Percentiles rank a stretch among this genome's conserved stretches.
Evolutionary conservation across 2,888 invertebrate species (phyloP).

Genomic region (Cephus pulcher): DNA sequence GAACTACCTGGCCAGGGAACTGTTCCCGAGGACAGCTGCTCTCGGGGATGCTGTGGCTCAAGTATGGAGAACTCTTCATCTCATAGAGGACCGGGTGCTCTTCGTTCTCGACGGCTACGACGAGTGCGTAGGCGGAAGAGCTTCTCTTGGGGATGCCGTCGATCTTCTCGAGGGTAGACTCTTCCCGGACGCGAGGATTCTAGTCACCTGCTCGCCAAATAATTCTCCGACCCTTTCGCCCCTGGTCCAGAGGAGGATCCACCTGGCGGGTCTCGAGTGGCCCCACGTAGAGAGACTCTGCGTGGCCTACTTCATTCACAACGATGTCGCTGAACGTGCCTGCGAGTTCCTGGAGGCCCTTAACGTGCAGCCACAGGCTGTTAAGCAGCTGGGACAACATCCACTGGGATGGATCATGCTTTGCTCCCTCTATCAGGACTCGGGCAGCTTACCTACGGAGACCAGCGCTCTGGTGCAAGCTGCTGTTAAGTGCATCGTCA

Average conservation of each 20-base stretch:
- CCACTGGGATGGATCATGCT: slow-evolving; percentile 70
- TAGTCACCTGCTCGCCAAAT: slow-evolving; percentile 68
- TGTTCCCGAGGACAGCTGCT: slow-evolving; percentile 63
- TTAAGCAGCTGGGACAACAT: slow-evolving; percentile 67
- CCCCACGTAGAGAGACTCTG: slow-evolving; percentile 67
- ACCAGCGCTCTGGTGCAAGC: slow-evolving; percentile 61
- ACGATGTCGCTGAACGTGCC: slow-evolving; percentile 60
- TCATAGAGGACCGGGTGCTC: slow-evolving; percentile 67
- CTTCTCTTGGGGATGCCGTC: slow-evolving; percentile 66
- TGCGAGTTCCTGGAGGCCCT: slow-evolving; percentile 64
- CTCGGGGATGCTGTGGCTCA: slow-evolving; percentile 61
- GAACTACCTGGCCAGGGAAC: slow-evolving; percentile 52
- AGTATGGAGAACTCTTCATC: slow-evolving; percentile 66
- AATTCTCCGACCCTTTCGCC: slow-evolving; percentile 63
- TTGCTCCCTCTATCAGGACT: slow-evolving; percentile 66
- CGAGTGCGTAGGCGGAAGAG: slow-evolving; percentile 65
- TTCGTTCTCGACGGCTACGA: slow-evolving; percentile 71
- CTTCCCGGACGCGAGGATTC: slow-evolving; percentile 69
- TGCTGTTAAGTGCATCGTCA: slow-evolving; percentile 66
- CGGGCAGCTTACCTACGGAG: slow-evolving; percentile 59
- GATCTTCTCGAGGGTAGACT: slow-evolving; percentile 69
- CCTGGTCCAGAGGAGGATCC: slow-evolving; percentile 67
- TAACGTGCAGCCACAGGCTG: slow-evolving; percentile 60
- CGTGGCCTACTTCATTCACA: slow-evolving; percentile 68
- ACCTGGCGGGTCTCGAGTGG: slow-evolving; percentile 68